A percentile compares a stretch with the other conserved stretches of the same genome.
Conservation (phyloP, 2,797 vertebrate genomes). For the Channallabes apus region DNA sequence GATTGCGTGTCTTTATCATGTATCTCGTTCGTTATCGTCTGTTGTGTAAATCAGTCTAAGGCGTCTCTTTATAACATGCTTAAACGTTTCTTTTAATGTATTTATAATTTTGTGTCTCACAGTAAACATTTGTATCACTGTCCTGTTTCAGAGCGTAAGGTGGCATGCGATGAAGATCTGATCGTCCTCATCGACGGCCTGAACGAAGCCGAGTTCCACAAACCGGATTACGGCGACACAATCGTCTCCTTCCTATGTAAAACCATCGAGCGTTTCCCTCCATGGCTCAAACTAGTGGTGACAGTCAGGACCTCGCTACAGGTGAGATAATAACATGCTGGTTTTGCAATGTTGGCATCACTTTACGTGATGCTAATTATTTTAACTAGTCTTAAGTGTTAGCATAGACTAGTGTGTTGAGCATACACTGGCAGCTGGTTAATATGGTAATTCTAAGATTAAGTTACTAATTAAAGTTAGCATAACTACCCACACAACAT, state of each 20-base stretch:
- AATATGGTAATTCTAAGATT: too few species aligned
- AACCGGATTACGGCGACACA: constrained; percentile 95
- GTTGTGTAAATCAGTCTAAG: background rate
- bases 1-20: background rate
- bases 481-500: background rate
- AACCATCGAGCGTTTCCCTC: constrained; percentile 90
- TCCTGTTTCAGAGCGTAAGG: constrained; percentile 83
- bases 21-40: background rate
- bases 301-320: constrained; percentile 93
- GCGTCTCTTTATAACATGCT: background rate
- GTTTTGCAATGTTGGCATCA: background rate
- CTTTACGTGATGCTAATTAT: background rate
- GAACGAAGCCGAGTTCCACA: constrained; percentile 98
- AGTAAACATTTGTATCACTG: background rate
- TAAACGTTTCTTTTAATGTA: background rate
- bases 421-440: background rate
- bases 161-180: constrained; percentile 85
- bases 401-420: background rate
- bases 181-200: constrained; percentile 93
- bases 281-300: constrained; percentile 93
- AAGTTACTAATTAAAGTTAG: background rate
- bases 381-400: background rate
- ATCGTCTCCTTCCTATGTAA: constrained; percentile 91
- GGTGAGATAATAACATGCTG: constrained; percentile 63
- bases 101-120: background rate